Conservation (phyloP, 2,797 vertebrate species). For the Lacerta bilineata region DNA sequence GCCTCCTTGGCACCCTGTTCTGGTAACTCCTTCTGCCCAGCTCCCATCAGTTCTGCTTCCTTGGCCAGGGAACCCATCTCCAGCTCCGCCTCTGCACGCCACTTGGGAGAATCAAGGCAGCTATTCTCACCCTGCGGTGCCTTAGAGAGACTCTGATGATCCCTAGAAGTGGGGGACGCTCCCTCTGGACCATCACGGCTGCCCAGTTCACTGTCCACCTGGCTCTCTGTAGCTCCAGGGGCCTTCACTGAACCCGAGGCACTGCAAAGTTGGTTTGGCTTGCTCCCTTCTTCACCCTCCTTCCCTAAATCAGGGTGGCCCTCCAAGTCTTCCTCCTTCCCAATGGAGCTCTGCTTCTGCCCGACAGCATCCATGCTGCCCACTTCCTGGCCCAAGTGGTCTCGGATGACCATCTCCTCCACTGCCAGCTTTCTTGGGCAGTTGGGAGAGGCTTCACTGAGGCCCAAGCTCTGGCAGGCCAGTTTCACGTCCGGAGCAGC, state of each 20-base stretch:
- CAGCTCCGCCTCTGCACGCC: background rate
- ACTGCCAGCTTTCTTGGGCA: conserved; percentile 52
- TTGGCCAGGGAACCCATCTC: background rate
- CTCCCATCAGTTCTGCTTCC: background rate
- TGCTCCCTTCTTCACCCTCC: background rate
- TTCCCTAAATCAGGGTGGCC: background rate
- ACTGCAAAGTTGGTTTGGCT: background rate
- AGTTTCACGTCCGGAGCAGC: background rate
- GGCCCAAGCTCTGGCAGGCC: background rate
- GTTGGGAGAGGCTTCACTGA: background rate
- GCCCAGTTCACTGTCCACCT: background rate
- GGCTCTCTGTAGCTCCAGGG: background rate
- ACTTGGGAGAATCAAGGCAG: background rate
- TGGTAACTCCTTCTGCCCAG: background rate
- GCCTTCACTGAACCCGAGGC: background rate
- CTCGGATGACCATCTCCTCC: conserved; percentile 62
- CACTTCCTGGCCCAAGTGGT: conserved; percentile 73
- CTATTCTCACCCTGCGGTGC: background rate
- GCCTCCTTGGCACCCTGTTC: conserved; percentile 32
- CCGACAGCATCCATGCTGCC: conserved; percentile 56
- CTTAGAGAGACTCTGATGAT: background rate
- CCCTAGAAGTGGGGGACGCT: conserved; percentile 14
- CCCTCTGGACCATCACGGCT: conserved; percentile 39
- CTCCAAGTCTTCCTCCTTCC: background rate
- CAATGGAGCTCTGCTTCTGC: conserved; percentile 16